Evolutionary conservation across 2,797 vertebrate genomes (phyloP).

Genomic region (Buceros bicornis): DNA sequence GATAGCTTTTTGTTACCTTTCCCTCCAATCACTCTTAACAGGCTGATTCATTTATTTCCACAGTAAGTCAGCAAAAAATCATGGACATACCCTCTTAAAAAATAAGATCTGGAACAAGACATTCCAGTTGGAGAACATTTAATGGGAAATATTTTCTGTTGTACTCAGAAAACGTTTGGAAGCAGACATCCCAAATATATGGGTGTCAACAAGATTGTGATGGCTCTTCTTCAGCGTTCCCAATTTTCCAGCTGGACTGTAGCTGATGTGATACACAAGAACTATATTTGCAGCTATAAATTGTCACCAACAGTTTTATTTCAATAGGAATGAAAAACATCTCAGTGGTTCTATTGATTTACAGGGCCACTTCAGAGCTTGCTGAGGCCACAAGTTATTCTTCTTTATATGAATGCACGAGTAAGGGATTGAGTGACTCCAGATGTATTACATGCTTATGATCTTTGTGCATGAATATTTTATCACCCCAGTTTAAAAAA

Average conservation of each 20-base stretch:
- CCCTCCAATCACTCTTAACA: neutral
- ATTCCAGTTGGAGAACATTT: neutral
- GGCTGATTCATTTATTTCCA: neutral
- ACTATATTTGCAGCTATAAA: neutral
- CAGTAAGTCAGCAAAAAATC: neutral
- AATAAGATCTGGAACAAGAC: neutral
- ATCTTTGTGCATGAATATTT: slow-evolving; percentile 8
- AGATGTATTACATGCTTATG: neutral
- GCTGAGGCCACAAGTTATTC: neutral
- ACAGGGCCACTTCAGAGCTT: neutral
- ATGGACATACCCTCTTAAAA: neutral
- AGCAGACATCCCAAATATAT: neutral
- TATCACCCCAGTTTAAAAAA: neutral
- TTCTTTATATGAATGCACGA: neutral
- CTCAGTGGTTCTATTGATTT: slow-evolving; percentile 14
- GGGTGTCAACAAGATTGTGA: neutral
- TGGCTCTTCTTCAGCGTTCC: neutral
- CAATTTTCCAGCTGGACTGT: neutral
- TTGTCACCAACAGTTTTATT: neutral
- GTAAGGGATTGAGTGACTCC: neutral
- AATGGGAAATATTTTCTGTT: neutral
- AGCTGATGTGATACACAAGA: neutral
- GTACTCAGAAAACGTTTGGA: neutral
- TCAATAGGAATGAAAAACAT: slow-evolving; percentile 14
- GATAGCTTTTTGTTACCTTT: neutral